A percentile compares a stretch with the other conserved stretches of the same genome.
Conservation (phyloP, 2,113 vertebrate genomes). For the human (Homo sapiens) region GRCh38 chr7:9777501-9778000, state of each 20-base stretch:
- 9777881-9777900: background rate
- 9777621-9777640: background rate
- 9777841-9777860: background rate
- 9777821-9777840: background rate
- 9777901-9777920: background rate
- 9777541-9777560: background rate
- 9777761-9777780: background rate
- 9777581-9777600: background rate
- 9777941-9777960: background rate
- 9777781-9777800: background rate
- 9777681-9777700: background rate
- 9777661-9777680: background rate
- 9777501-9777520: background rate
- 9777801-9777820: background rate
- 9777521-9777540: background rate
- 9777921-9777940: background rate
- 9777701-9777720: background rate
- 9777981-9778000: background rate
- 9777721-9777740: background rate
- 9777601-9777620: background rate
- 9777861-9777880: background rate
- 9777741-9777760: background rate
- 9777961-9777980: background rate
- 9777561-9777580: no score
- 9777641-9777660: background rate